Base-by-base conservation (phyloP, 2,888 invertebrate species). In the Stenichneumon culpator region DNA sequence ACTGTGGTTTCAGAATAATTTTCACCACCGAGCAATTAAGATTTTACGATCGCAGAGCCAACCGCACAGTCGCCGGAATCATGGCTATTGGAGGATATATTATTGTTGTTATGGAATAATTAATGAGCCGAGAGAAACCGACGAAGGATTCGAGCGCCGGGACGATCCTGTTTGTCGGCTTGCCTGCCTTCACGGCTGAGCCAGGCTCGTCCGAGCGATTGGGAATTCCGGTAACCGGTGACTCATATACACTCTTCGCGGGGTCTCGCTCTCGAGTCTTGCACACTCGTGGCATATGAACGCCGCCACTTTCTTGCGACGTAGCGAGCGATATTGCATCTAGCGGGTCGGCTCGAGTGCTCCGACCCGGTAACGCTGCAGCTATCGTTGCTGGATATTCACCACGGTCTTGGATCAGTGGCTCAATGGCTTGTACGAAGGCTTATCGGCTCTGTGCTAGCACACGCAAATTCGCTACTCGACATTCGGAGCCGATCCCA, bases 201-300 rank as follows among this genome's bases (percentile, higher is more conserved):
- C 63, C 11, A 16, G 52, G 25, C 79, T 54, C 54, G 79, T 65
- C 70, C 73, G 68, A 68, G 79, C 47, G 70, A 81, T 44, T 57
- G 84, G 77, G 77, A 78, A 84, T 84, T 78, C 84, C 81, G 78
- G 84, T 78, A 44, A 81, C 84, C 73, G 74, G 77, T 83, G 84
- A 84, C 67, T 84, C 84, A 84, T 73, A 22, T 69, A 54, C 77
- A 63, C 80, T 78, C 28, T 65, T 44, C 69, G 25, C 44, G 44
- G 22, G 1, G 65, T 44, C 11, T n/a, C 11, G 22, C 22, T 60
- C 36, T 36, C 36, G 36, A 36, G 36, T 9, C 2, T 78, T 39
- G 68, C 25, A 47, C 32, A 47, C 60, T 57, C 22, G 39, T 16
- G 44, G 16, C 57, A 39, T 44, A 44, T 67, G 69, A 57, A 44